Base-by-base conservation (phyloP, 2,113 vertebrate genomes). In the Aptenodytes forsteri region DNA sequence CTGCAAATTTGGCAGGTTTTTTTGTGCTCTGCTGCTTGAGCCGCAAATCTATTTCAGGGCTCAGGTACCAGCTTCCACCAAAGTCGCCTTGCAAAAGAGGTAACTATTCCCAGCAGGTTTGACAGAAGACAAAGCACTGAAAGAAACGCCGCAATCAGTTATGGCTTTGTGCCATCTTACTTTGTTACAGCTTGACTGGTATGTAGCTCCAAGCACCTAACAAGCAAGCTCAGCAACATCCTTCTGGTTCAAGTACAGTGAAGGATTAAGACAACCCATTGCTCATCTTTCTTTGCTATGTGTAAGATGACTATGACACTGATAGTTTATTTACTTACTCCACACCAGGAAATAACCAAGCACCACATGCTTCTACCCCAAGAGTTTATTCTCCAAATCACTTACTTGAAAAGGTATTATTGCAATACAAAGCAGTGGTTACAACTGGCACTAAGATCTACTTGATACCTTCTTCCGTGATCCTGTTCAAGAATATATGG, bases 61-160 rank as follows among this genome's bases (percentile, higher is more conserved):
- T 84, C 65, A 83, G 55, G 64, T 44, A 83, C 12, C 23, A 44
- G 65, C 52, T 78, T 52, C 49, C 44, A 47, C 22, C 0, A 2
- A 83, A 83, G 55, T 5, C 2, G 9, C 61, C 67, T 32, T 71
- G 59, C 59, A 59, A 38, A 38, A 59, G 46, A 78, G 26, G 67
- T 7, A 77, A 76, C 47, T 23, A 8, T n/a, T 90, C 85, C 80
- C 92, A 93, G 91, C 70, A 82, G 67, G n/a, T 21, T 76, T 79
- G 29, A n/a, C 22, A 50, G 56, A 69, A 96, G 69, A 80, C 70
- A 73, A 59, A 83, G 83, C 36, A 26, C 61, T 2, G 4, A 12
- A 50, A 71, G 30, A 67, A 78, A 55, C 0, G 0, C 42, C 0
- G 0, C 54, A 21, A 64, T 58, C 17, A 0, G 32, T 18, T 34